Evolutionary conservation across 2,113 vertebrate species (phyloP).

Genomic region (Willisornis vidua): DNA sequence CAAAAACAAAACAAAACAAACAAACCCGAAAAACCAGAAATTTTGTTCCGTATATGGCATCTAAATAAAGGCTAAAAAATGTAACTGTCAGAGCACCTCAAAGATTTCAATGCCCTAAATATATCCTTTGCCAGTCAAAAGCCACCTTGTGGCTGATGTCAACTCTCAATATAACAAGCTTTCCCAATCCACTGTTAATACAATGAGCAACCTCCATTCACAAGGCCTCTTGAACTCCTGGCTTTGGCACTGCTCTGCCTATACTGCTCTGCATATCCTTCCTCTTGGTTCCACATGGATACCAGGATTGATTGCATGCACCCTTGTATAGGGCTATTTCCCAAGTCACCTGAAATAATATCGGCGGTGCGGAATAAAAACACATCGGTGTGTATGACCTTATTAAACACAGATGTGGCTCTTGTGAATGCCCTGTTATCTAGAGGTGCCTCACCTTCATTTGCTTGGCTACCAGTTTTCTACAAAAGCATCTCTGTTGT

Average conservation of each 20-base stretch:
- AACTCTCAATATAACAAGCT: neutral
- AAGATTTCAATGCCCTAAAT: neutral
- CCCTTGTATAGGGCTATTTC: neutral
- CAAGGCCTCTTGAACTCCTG: neutral
- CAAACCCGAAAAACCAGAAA: neutral
- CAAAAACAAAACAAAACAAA: neutral
- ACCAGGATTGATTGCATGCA: neutral
- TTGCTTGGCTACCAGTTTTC: neutral
- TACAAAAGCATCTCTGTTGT: neutral
- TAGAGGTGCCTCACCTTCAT: neutral
- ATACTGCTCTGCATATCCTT: neutral
- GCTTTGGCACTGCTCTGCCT: neutral
- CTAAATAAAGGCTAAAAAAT: neutral
- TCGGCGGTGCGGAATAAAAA: neutral
- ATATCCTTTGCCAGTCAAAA: neutral
- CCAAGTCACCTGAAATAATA: neutral
- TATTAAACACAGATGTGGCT: neutral
- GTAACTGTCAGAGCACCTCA: neutral
- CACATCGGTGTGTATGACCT: neutral
- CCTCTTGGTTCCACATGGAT: neutral
- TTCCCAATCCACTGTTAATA: neutral
- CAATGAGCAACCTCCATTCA: neutral
- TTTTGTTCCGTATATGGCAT: neutral
- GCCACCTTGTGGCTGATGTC: neutral
- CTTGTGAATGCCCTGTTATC: neutral